Percentiles rank a stretch among this genome's conserved stretches.
Evolutionary conservation across 2,113 vertebrate genomes (phyloP).

Genomic region (Atherinomorus stipes): DNA sequence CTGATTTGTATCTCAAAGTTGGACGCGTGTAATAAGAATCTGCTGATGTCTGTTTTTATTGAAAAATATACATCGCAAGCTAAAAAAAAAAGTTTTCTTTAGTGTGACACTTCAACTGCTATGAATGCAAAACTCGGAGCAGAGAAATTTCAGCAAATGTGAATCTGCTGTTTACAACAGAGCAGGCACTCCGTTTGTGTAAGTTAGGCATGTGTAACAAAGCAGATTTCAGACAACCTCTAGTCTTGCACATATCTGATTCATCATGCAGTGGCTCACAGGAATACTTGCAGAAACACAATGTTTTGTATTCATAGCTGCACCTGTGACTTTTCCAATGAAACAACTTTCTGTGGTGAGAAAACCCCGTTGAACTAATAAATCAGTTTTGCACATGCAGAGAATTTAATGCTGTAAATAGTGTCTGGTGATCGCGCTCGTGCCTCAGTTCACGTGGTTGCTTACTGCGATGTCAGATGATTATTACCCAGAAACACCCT

Average conservation of each 20-base stretch:
- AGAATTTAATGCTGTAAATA: conserved; percentile 41
- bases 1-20: no score
- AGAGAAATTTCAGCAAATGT: no score
- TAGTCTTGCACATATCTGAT: no score
- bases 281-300: neutral
- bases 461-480: conserved; percentile 42
- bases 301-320: conserved; percentile 14
- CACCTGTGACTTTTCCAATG: conserved; percentile 24
- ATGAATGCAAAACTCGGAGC: no score
- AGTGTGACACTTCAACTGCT: no score
- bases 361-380: conserved; percentile 28
- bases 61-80: no score
- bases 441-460: conserved; percentile 21
- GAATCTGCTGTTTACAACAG: neutral
- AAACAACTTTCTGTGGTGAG: conserved; percentile 13
- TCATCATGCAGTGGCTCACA: no score
- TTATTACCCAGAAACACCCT: conserved; percentile 25
- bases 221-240: neutral
- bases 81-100: no score
- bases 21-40: no score
- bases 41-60: no score
- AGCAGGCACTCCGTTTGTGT: neutral
- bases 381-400: conserved; percentile 29
- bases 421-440: conserved; percentile 24
- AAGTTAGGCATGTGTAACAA: neutral